phyloP scores from a whole-genome alignment of 2,888 invertebrate species.

The Panopea generosa region DNA sequence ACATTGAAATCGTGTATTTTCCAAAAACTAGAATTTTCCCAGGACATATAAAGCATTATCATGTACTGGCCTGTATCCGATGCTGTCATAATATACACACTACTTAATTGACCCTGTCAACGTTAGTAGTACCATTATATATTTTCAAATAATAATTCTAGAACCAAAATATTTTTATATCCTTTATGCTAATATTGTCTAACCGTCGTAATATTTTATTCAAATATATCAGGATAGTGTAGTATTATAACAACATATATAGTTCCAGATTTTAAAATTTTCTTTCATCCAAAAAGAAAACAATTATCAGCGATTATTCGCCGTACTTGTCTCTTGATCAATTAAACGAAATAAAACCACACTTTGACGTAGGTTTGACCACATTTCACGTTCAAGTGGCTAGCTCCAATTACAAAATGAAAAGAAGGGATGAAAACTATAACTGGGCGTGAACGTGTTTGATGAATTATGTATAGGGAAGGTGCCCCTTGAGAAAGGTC shows the following conservation, averaged over 20 bases:
- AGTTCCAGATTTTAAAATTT: conserved; percentile 4
- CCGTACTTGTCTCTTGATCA: not conserved
- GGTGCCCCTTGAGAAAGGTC: conserved; percentile 31
- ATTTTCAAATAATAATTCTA: conserved; percentile 32
- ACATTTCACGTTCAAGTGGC: conserved; percentile 42
- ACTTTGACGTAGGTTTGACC: conserved; percentile 34
- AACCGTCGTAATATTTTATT: conserved; percentile 28
- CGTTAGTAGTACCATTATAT: no score
- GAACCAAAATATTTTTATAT: conserved; percentile 45
- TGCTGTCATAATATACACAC: no score
- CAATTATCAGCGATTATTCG: conserved; percentile 8
- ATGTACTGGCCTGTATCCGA: no score
- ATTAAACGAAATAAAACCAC: not conserved
- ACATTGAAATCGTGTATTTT: no score
- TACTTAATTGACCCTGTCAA: no score
- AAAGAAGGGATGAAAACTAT: not conserved
- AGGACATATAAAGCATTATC: no score
- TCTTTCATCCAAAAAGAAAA: conserved; percentile 41
- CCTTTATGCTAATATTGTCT: conserved; percentile 47
- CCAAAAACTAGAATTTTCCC: no score
- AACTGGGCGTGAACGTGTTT: conserved; percentile 22
- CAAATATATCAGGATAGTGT: conserved; percentile 25
- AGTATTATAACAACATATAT: not conserved
- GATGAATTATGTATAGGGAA: conserved; percentile 15
- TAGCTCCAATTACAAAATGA: conserved; percentile 25